Evolutionary conservation across 2,888 invertebrate genomes (phyloP).

Genomic region (Hyalella azteca): DNA sequence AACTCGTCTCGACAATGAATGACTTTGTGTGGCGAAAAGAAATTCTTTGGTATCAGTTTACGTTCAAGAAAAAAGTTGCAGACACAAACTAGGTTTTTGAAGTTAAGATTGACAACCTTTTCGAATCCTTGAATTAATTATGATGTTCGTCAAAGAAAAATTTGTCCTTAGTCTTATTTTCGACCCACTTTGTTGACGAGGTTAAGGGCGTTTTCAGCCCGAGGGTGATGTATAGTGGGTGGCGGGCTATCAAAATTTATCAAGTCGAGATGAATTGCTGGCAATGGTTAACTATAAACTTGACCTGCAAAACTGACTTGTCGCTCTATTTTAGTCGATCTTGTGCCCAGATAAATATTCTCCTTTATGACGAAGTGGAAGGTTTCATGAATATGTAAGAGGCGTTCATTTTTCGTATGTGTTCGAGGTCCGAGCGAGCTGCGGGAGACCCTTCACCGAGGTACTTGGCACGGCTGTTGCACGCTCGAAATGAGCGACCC

Average conservation of each 20-base stretch:
- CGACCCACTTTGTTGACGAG: too few species aligned
- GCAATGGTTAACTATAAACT: constrained; percentile 22
- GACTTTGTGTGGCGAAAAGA: not conserved
- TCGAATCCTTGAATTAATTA: too few species aligned
- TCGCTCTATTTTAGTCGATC: constrained; percentile 34
- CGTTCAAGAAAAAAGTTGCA: not conserved
- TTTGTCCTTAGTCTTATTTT: too few species aligned
- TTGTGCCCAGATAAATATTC: constrained; percentile 30
- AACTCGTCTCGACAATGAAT: not conserved
- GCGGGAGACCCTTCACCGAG: constrained; percentile 30
- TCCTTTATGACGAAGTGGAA: constrained; percentile 35
- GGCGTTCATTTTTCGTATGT: constrained; percentile 36
- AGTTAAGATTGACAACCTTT: not conserved
- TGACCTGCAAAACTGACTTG: constrained; percentile 37
- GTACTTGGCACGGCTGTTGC: constrained; percentile 31
- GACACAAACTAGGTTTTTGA: not conserved
- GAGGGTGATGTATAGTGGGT: not conserved
- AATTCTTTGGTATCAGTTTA: not conserved
- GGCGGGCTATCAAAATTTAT: not conserved
- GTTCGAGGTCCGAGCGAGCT: constrained; percentile 20
- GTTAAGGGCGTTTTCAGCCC: too few species aligned
- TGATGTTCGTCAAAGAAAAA: too few species aligned
- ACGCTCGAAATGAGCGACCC: constrained; percentile 25
- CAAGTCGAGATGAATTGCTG: constrained; percentile 17
- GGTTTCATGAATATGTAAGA: constrained; percentile 36